A percentile compares a stretch with the other conserved stretches of the same genome.
phyloP scores from a whole-genome alignment of 2,797 vertebrate genomes.

The Dipus sagitta region DNA sequence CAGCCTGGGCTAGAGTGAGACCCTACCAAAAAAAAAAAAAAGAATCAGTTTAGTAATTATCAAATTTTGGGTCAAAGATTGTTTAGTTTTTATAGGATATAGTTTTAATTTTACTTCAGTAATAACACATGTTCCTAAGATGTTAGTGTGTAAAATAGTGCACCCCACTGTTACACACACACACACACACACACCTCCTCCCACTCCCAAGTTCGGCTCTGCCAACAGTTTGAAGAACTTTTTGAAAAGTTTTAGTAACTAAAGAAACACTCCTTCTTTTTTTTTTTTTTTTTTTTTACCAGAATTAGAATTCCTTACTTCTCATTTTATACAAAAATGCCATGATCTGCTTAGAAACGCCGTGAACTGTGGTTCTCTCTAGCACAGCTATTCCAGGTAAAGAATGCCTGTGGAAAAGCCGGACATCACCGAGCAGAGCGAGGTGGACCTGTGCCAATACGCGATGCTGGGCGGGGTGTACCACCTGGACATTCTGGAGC shows the following conservation, averaged over 20 bases:
- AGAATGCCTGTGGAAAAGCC: background rate
- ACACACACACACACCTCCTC: background rate
- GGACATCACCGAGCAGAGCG: background rate
- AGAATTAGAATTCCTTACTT: background rate
- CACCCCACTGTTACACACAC: background rate
- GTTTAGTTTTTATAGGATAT: background rate
- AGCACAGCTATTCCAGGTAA: constrained; percentile 72
- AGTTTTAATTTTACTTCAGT: background rate
- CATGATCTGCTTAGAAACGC: background rate
- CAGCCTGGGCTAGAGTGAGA: too few species aligned
- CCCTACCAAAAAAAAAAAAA: background rate
- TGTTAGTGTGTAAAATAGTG: background rate
- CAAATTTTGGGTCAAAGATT: background rate
- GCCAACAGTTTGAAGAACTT: background rate
- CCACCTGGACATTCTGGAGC: constrained; percentile 89
- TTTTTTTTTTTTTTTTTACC: too few species aligned
- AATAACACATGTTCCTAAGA: background rate
- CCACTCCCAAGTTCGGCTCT: background rate
- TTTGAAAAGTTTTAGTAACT: constrained; percentile 12
- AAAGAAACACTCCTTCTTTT: constrained; percentile 12
- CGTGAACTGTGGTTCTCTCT: background rate
- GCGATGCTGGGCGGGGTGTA: constrained; percentile 92
- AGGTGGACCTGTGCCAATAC: constrained; percentile 91
- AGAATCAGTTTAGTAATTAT: constrained; percentile 15
- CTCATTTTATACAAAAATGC: background rate